Evolutionary conservation across 2,113 vertebrate genomes (phyloP).

Genomic region (Piprites chloris): DNA sequence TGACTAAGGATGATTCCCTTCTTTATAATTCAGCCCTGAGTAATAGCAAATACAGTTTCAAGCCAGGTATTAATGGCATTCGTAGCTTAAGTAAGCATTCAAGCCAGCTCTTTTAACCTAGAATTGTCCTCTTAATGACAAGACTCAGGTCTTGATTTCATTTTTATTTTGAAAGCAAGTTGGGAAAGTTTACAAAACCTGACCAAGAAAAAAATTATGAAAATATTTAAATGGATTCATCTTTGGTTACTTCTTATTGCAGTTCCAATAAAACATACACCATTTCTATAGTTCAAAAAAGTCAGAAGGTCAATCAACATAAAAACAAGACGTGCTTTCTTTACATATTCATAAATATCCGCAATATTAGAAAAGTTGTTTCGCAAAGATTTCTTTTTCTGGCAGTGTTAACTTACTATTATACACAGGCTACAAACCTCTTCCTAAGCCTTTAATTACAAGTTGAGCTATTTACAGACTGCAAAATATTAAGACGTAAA

Average conservation of each 20-base stretch:
- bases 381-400: conserved; percentile 60
- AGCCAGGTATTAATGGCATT: neutral
- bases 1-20: neutral
- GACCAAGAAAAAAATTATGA: conserved; percentile 76
- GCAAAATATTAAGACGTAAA: conserved; percentile 87
- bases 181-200: conserved; percentile 76
- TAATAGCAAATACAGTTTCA: neutral
- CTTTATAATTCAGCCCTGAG: neutral
- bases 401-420: conserved; percentile 73
- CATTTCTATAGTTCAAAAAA: conserved; percentile 56
- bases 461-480: conserved; percentile 79
- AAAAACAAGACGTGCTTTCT: conserved; percentile 66
- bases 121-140: conserved; percentile 24
- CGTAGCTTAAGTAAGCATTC: neutral
- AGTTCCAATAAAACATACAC: conserved; percentile 69
- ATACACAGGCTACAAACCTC: conserved; percentile 63
- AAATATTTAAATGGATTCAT: conserved; percentile 78
- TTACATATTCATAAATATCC: conserved; percentile 73
- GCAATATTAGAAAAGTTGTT: conserved; percentile 70
- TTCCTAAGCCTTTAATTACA: conserved; percentile 80
- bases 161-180: conserved; percentile 80
- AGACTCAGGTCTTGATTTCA: conserved; percentile 63
- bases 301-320: conserved; percentile 70
- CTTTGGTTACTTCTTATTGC: conserved; percentile 85
- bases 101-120: neutral